Evolutionary conservation across 2,888 invertebrate genomes (phyloP).

Genomic region (Glaucopsyche alexis): DNA sequence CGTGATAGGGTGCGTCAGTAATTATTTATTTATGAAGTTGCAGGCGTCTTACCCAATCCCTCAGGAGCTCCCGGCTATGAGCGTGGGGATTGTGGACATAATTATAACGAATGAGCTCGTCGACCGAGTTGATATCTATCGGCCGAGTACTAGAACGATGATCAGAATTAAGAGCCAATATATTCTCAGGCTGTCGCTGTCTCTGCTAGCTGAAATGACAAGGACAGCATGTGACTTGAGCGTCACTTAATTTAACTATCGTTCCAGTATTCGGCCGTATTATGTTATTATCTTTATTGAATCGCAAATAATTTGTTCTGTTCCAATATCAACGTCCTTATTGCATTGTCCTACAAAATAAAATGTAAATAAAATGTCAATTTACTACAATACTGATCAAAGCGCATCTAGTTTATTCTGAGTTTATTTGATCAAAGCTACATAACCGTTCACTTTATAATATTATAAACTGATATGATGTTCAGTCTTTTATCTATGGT

Average conservation of each 20-base stretch:
- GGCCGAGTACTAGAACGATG: too few species aligned
- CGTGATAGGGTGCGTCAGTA: background rate
- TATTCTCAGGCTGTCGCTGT: too few species aligned
- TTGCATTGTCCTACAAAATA: too few species aligned
- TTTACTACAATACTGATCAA: background rate
- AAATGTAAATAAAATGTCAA: background rate
- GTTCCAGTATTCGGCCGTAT: too few species aligned
- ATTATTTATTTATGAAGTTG: slow-evolving; percentile 22
- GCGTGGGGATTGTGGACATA: background rate
- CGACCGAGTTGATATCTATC: too few species aligned
- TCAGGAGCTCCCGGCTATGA: background rate
- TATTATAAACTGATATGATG: background rate
- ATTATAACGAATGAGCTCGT: slow-evolving; percentile 3
- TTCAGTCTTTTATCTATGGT: background rate
- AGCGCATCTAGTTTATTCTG: background rate
- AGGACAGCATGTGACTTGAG: too few species aligned
- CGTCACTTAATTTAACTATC: too few species aligned
- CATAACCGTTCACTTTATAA: background rate
- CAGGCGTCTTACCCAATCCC: background rate
- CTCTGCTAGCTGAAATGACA: too few species aligned
- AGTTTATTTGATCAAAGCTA: background rate
- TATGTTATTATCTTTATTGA: background rate
- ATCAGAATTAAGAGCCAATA: too few species aligned
- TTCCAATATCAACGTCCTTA: background rate
- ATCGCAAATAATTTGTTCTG: background rate